Percentiles rank a stretch among this genome's conserved stretches.
These are phyloP conservation scores for Ianthella basta DNA, from an alignment of 37 sponge, comb jelly and placozoan genomes.

Conservation along the genomic window DNA sequence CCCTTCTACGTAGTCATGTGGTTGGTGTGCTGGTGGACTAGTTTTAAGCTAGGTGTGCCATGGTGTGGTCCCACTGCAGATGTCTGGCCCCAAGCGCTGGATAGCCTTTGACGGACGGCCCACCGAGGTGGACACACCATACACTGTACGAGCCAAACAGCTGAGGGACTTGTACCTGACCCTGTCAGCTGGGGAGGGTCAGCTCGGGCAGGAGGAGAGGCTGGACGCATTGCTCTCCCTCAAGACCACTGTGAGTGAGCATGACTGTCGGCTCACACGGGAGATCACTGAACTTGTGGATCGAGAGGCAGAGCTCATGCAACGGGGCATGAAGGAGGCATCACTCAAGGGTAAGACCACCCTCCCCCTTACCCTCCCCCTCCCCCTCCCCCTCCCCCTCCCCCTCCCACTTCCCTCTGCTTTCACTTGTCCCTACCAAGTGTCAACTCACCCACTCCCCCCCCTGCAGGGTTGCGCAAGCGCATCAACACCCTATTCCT, in stretches of 20 bases:
- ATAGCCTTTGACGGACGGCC: constrained; percentile 81
- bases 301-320: constrained; percentile 88
- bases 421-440: not conserved
- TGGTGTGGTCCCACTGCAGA: constrained; percentile 35
- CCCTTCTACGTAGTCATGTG: not conserved
- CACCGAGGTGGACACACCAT: constrained; percentile 88
- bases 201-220: constrained; percentile 72
- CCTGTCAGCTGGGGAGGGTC: constrained; percentile 25
- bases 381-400: no score
- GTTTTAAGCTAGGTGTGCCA: not conserved
- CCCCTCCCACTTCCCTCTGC: not conserved
- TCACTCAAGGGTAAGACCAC: constrained; percentile 60
- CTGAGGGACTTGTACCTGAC: constrained; percentile 80
- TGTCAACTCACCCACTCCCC: not conserved
- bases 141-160: constrained; percentile 77
- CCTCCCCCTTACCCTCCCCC: no score
- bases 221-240: constrained; percentile 82
- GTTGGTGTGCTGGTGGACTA: no score
- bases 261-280: constrained; percentile 85
- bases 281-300: constrained; percentile 90
- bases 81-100: constrained; percentile 85
- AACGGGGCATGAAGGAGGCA: constrained; percentile 57
- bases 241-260: constrained; percentile 82
- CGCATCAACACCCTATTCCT: constrained; percentile 84
- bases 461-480: constrained; percentile 73